These are phyloP conservation scores for Sebastes reedi DNA, from an alignment of 2,797 vertebrate genomes.

Conservation along the genomic window DNA sequence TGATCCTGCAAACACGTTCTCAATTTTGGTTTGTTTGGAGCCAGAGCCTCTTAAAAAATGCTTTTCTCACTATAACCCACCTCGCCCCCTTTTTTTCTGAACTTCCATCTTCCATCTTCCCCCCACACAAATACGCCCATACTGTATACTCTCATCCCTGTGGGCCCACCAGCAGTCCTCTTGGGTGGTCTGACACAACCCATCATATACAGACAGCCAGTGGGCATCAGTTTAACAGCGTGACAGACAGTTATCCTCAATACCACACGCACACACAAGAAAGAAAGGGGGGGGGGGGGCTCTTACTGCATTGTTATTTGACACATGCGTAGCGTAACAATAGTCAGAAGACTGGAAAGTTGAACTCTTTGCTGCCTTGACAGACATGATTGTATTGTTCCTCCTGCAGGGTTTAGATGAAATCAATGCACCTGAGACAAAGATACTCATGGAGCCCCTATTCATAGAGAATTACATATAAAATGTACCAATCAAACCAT, in stretches of 20 bases:
- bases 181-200: conserved; percentile 80
- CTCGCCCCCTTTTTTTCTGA: background rate
- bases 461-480: background rate
- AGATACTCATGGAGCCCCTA: background rate
- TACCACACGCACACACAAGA: conserved; percentile 57
- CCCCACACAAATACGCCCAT: conserved; percentile 52
- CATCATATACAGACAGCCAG: conserved; percentile 73
- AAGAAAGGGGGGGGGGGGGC: conserved; percentile 54
- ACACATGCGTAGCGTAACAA: conserved; percentile 50
- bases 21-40: conserved; percentile 55
- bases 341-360: conserved; percentile 3
- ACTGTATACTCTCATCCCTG: conserved; percentile 62
- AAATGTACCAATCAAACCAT: conserved; percentile 1
- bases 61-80: conserved; percentile 29
- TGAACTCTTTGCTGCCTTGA: background rate
- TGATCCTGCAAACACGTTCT: conserved; percentile 50
- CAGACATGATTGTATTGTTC: background rate
- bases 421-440: background rate
- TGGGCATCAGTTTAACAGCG: conserved; percentile 72
- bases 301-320: conserved; percentile 67
- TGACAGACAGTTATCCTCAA: conserved; percentile 72
- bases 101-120: conserved; percentile 6
- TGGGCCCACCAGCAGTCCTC: conserved; percentile 73
- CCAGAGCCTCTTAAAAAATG: conserved; percentile 40
- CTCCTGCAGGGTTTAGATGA: background rate